Evolutionary conservation across 92 coral and sea anemone genomes (phyloP).

Genomic region (Blastomussa wellsi): DNA sequence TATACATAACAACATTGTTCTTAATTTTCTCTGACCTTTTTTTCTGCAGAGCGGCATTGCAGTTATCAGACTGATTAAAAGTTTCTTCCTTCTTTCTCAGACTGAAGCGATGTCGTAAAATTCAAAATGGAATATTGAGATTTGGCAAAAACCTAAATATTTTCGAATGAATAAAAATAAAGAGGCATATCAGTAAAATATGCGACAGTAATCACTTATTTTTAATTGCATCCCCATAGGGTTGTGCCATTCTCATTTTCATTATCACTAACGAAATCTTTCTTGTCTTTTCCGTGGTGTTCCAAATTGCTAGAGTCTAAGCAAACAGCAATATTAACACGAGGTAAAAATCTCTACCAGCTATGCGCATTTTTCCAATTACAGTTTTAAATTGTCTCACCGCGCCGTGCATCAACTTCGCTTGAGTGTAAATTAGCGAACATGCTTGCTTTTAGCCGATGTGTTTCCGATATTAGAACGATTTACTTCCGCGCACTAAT

Average conservation of each 20-base stretch:
- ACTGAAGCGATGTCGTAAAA: not conserved
- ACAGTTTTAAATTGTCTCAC: constrained; percentile 4
- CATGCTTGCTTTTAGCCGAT: not conserved
- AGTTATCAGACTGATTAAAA: not conserved
- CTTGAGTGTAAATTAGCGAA: constrained; percentile 11
- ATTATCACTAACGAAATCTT: constrained; percentile 9
- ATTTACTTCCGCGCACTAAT: constrained; percentile 4
- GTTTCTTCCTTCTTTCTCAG: no score
- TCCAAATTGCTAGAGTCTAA: constrained; percentile 5
- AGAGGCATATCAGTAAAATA: constrained; percentile 11
- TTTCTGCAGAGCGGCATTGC: not conserved
- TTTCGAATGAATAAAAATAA: constrained; percentile 4
- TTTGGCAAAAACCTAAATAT: not conserved
- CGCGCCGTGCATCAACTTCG: not conserved
- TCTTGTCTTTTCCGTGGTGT: not conserved
- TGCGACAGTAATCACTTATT: constrained; percentile 22
- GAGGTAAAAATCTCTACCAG: not conserved
- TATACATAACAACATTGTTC: not conserved
- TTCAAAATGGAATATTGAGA: not conserved
- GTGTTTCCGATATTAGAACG: constrained; percentile 14
- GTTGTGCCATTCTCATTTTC: constrained; percentile 1
- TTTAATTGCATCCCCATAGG: constrained; percentile 36
- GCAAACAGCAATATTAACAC: constrained; percentile 26
- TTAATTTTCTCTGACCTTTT: not conserved
- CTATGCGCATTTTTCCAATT: not conserved